Base-by-base conservation (phyloP, 1,140 invertebrate species). In the Zaprionus davidi region DNA sequence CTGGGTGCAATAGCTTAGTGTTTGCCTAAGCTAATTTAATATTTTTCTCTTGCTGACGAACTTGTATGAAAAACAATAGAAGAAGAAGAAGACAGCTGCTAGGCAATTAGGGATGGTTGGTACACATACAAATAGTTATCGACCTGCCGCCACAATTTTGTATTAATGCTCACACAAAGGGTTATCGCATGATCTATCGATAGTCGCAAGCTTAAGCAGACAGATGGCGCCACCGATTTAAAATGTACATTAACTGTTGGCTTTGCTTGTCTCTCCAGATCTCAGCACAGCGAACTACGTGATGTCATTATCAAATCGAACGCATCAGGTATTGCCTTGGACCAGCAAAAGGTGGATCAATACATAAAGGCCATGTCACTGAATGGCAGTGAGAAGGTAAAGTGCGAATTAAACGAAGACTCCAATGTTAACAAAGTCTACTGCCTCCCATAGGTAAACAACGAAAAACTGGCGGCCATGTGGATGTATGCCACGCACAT, bases 401-500 rank as follows among this genome's bases (percentile, higher is more conserved):
- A 17, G 4, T 0, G 20, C 7, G 2, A 5, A 7, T 46, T 17
- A 34, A 28, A 4, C 15, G 0, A 24, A 24, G 1, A n/a, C 12
- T 38, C 3, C 5, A 3, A 53, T 2, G 2, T 20, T 55, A 15
- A 63, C 17, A 31, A 41, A 41, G n/a, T 46, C 34, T 11, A 34
- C 3, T 13, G 36, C 12, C 22, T 31, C 7, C 12, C n/a, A 11
- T 34, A 90, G 88, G 73, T 79, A 2, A 92, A 82, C 53, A 81
- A 75, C 5, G 88, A 92, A 24, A 92, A 92, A 69, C 51, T 92
- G 38, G 86, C 90, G 0, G 88, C 91, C 17, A 80, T 92, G 81
- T 92, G 91, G 91, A 92, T 92, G 91, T 91, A 91, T 59, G 80
- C 83, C 38, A 69, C 82, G 0, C 87, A 92, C n/a, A 92, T 82